Evolutionary conservation across 2,113 vertebrate species (phyloP).

Genomic region (Maccullochella peelii): DNA sequence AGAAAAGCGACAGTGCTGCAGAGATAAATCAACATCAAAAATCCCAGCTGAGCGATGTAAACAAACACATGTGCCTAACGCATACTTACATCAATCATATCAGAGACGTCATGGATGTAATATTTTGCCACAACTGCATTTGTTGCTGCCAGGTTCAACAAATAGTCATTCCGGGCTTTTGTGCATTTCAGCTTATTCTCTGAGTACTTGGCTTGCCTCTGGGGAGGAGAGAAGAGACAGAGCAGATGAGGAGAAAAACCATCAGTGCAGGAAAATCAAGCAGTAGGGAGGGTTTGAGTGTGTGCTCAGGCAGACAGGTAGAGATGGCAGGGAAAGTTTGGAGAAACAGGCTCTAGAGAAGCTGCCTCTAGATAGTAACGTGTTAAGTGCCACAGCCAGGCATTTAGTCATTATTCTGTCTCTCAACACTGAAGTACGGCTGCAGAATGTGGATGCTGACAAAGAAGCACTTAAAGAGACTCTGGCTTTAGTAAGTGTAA

Average conservation of each 20-base stretch:
- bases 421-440: slow-evolving; percentile 10
- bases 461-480: neutral
- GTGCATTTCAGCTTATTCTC: slow-evolving; percentile 99
- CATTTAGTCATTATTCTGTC: slow-evolving; percentile 29
- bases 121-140: slow-evolving; percentile 97
- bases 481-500: neutral
- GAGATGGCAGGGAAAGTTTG: slow-evolving; percentile 22
- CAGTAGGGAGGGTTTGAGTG: slow-evolving; percentile 17
- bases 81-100: slow-evolving; percentile 97
- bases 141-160: slow-evolving; percentile 96
- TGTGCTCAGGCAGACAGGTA: slow-evolving; percentile 41
- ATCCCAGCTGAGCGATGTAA: slow-evolving; percentile 67
- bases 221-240: slow-evolving; percentile 67
- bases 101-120: slow-evolving; percentile 98
- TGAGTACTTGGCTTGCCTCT: slow-evolving; percentile 98
- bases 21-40: slow-evolving; percentile 68
- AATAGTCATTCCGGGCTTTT: slow-evolving; percentile 96
- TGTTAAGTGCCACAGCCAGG: slow-evolving; percentile 28
- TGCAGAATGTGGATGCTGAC: slow-evolving; percentile 11
- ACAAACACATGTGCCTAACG: slow-evolving; percentile 64
- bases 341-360: slow-evolving; percentile 38
- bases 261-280: slow-evolving; percentile 40
- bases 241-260: slow-evolving; percentile 38
- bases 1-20: slow-evolving; percentile 55
- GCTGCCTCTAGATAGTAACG: slow-evolving; percentile 26